Percentiles rank a stretch among this genome's conserved stretches.
These are phyloP conservation scores for Epinephelus malabaricus DNA, from an alignment of 2,797 vertebrate species.

Conservation along the genomic window DNA sequence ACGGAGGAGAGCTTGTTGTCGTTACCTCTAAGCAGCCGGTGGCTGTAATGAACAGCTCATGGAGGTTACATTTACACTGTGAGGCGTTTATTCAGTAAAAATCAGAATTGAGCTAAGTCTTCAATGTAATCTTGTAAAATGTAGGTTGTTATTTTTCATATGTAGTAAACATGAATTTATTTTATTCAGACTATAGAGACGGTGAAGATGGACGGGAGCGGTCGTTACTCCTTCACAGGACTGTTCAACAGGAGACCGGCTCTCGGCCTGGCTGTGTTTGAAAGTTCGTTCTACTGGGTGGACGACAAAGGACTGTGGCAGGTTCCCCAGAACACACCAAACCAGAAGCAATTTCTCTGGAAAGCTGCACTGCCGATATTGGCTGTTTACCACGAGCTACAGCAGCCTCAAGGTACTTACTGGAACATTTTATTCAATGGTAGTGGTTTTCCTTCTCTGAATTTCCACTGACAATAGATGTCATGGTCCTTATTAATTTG, in stretches of 20 bases:
- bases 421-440: too few species aligned
- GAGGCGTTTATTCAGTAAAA: too few species aligned
- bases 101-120: too few species aligned
- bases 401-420: constrained; percentile 86
- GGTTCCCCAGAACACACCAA: constrained; percentile 69
- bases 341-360: constrained; percentile 77
- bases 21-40: too few species aligned
- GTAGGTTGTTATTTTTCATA: neutral
- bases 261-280: constrained; percentile 86
- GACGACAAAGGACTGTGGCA: constrained; percentile 85
- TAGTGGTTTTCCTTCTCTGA: neutral
- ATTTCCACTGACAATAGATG: neutral
- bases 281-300: constrained; percentile 88
- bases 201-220: constrained; percentile 86
- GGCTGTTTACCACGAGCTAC: constrained; percentile 83
- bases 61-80: too few species aligned
- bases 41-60: too few species aligned
- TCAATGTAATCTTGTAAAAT: neutral
- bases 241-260: constrained; percentile 77
- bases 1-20: too few species aligned
- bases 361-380: constrained; percentile 79
- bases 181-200: constrained; percentile 90
- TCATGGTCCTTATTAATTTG: neutral
- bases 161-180: neutral
- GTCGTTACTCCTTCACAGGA: constrained; percentile 84